A percentile compares a stretch with the other conserved stretches of the same genome.
phyloP scores from a whole-genome alignment of 2,888 invertebrate genomes.

The Ischnus inquisitorius region DNA sequence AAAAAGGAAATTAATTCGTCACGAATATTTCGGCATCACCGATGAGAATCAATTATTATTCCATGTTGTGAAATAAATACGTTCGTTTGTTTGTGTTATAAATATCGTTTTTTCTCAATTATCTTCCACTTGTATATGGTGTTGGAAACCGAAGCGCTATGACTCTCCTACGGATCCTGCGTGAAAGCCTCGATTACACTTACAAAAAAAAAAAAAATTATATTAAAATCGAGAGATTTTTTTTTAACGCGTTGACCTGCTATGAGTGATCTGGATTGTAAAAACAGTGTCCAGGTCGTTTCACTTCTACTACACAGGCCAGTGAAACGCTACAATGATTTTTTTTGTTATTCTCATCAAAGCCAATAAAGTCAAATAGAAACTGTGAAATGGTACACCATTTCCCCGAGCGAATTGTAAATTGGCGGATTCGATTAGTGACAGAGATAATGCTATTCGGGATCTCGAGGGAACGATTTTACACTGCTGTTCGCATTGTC shows the following conservation, averaged over 20 bases:
- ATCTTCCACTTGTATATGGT: constrained; percentile 72
- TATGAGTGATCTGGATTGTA: constrained; percentile 38
- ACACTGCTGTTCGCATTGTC: constrained; percentile 12
- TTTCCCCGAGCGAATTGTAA: constrained; percentile 57
- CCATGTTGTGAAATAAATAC: constrained; percentile 78
- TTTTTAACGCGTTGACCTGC: constrained; percentile 35
- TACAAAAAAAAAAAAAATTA: constrained; percentile 31
- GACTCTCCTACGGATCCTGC: constrained; percentile 32
- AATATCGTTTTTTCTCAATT: constrained; percentile 67
- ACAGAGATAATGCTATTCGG: constrained; percentile 41
- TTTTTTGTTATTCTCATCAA: constrained; percentile 6
- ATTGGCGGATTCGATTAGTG: constrained; percentile 17
- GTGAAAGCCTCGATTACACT: constrained; percentile 34
- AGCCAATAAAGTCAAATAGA: constrained; percentile 73
- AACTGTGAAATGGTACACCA: constrained; percentile 83
- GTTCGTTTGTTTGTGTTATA: constrained; percentile 74
- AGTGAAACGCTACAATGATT: constrained; percentile 76
- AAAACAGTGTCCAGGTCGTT: constrained; percentile 47
- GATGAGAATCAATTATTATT: constrained; percentile 74
- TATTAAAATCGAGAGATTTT: constrained; percentile 3
- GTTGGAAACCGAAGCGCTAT: constrained; percentile 51
- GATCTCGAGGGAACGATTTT: constrained; percentile 8
- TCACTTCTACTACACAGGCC: constrained; percentile 80
- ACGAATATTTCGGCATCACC: constrained; percentile 82
- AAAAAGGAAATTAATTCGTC: constrained; percentile 30